These are phyloP conservation scores for Eupsilia transversa DNA, from an alignment of 2,888 invertebrate species.

Conservation along the genomic window DNA sequence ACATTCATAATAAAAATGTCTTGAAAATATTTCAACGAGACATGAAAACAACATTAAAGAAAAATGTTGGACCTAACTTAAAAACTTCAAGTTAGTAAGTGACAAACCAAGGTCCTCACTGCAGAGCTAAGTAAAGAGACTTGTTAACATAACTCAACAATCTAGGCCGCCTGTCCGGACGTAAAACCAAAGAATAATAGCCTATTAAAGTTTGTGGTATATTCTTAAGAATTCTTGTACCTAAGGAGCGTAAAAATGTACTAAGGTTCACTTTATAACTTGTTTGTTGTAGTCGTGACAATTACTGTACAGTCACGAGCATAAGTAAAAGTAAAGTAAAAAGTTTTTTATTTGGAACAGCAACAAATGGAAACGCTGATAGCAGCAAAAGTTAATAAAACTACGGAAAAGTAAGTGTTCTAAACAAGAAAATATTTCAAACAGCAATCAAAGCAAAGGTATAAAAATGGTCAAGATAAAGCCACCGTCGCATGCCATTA, in stretches of 20 bases:
- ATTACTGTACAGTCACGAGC: background rate
- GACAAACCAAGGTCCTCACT: constrained; percentile 33
- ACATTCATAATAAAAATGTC: background rate
- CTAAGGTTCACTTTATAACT: constrained; percentile 10
- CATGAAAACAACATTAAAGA: constrained; percentile 28
- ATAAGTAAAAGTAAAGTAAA: no score
- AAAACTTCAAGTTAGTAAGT: constrained; percentile 45
- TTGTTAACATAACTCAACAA: constrained; percentile 66
- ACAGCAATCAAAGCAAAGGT: no score
- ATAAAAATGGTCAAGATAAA: no score
- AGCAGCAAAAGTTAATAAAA: no score
- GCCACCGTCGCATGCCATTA: no score
- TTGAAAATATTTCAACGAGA: background rate
- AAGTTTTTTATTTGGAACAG: no score
- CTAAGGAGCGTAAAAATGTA: constrained; percentile 26
- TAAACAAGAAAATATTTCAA: no score
- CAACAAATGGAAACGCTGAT: no score
- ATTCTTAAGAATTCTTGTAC: constrained; percentile 30
- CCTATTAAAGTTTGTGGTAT: constrained; percentile 51
- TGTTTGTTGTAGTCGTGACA: constrained; percentile 12
- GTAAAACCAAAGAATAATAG: constrained; percentile 63
- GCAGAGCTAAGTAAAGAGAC: constrained; percentile 66
- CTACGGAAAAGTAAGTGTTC: no score
- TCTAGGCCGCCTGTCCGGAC: constrained; percentile 57
- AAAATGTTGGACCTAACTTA: constrained; percentile 13